Conservation (phyloP, 1,140 invertebrate species). For the Drosophila varians region DNA sequence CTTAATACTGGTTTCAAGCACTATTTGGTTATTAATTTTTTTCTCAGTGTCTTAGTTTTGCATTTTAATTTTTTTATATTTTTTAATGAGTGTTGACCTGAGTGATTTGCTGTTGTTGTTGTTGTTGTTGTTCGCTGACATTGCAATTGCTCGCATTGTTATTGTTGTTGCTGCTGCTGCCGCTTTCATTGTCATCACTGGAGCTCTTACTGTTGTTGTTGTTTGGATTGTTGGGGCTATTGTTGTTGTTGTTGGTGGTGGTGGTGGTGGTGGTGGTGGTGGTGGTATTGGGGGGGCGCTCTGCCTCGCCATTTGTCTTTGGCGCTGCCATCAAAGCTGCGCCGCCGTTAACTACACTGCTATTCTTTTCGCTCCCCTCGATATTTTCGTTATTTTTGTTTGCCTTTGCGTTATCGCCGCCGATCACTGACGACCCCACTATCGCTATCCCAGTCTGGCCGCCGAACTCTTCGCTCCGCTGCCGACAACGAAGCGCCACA, state of each 20-base stretch:
- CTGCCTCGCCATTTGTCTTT: constrained; percentile 49
- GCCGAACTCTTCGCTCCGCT: background rate
- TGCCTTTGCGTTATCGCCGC: constrained; percentile 1
- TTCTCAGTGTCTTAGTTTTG: background rate
- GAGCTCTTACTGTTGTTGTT: constrained; percentile 25
- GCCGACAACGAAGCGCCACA: background rate
- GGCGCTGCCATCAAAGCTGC: constrained; percentile 62
- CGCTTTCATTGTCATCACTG: constrained; percentile 58
- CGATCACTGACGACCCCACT: background rate
- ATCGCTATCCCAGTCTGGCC: constrained; percentile 6
- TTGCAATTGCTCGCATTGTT: constrained; percentile 11
- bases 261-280: no score
- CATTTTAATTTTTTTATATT: constrained; percentile 1
- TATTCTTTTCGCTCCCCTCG: constrained; percentile 8
- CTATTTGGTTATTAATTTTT: background rate
- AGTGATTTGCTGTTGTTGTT: constrained; percentile 38
- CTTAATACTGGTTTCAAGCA: no score
- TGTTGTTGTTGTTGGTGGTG: constrained; percentile 29
- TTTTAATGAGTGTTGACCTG: constrained; percentile 55
- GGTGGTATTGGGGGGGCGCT: constrained; percentile 32
- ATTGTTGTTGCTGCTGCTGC: constrained; percentile 28
- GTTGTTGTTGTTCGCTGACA: constrained; percentile 40
- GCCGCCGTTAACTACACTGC: constrained; percentile 8
- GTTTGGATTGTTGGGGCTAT: constrained; percentile 1
- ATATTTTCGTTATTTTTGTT: background rate